Evolutionary conservation across 2,113 vertebrate genomes (phyloP).

Genomic region (Oryzias melastigma): DNA sequence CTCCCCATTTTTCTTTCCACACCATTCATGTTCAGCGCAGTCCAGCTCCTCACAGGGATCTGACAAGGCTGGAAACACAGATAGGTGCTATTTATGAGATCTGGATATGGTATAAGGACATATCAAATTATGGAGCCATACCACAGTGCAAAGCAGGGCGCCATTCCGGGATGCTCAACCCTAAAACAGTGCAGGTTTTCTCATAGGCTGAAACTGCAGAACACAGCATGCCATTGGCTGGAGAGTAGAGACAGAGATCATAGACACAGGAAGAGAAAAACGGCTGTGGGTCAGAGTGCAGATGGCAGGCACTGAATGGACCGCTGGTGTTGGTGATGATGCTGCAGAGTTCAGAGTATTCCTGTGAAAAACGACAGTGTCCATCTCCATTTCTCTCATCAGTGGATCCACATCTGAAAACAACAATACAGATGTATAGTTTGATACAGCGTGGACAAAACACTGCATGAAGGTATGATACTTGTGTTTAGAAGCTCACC

Average conservation of each 20-base stretch:
- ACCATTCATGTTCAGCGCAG: slow-evolving; percentile 71
- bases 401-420: slow-evolving; percentile 45
- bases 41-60: slow-evolving; percentile 60
- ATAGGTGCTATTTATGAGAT: too few relatives aligned
- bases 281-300: slow-evolving; percentile 24
- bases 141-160: background rate
- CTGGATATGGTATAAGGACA: too few relatives aligned
- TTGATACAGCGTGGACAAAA: too few relatives aligned
- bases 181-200: slow-evolving; percentile 36
- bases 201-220: slow-evolving; percentile 58
- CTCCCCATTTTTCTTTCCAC: slow-evolving; percentile 60
- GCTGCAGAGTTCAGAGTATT: slow-evolving; percentile 59
- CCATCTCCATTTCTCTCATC: slow-evolving; percentile 7
- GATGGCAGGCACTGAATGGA: slow-evolving; percentile 52
- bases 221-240: slow-evolving; percentile 56
- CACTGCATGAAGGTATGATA: background rate
- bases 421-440: too few relatives aligned
- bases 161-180: slow-evolving; percentile 51
- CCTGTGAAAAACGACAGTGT: slow-evolving; percentile 20
- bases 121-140: too few relatives aligned
- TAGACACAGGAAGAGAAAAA: slow-evolving; percentile 59
- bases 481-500: slow-evolving; percentile 41
- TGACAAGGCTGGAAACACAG: slow-evolving; percentile 26
- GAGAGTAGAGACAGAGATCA: slow-evolving; percentile 59
- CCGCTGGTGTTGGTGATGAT: slow-evolving; percentile 61